phyloP scores from a whole-genome alignment of 2,113 vertebrate species.

The Hemiprocne comata region DNA sequence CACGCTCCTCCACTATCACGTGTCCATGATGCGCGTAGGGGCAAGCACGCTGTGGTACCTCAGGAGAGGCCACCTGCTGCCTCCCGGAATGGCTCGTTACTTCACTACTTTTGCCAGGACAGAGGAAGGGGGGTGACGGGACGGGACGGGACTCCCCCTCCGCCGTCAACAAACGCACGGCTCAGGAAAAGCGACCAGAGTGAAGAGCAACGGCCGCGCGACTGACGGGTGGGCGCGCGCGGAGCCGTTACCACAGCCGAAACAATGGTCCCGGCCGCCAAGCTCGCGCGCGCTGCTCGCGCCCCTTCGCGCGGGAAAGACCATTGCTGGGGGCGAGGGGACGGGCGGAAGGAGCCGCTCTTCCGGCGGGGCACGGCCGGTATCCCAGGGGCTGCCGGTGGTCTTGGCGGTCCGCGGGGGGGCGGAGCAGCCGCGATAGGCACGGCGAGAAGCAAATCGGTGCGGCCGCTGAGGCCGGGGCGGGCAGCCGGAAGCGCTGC shows the following conservation, averaged over 20 bases:
- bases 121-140: fast-evolving
- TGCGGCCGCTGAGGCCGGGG: fast-evolving
- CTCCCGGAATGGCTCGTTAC: too few species aligned
- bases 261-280: too few species aligned
- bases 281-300: too few species aligned
- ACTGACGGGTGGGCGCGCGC: too few species aligned
- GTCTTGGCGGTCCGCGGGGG: too few species aligned
- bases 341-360: background rate
- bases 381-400: fast-evolving
- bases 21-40: too few species aligned
- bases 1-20: background rate
- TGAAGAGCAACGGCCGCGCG: background rate
- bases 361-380: too few species aligned
- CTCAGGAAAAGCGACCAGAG: background rate
- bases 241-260: background rate
- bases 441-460: background rate
- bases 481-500: background rate
- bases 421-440: background rate
- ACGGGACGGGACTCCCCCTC: too few species aligned
- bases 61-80: background rate
- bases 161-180: too few species aligned
- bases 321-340: background rate
- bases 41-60: fast-evolving
- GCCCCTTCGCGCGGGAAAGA: background rate
- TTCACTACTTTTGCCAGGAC: fast-evolving